These are phyloP conservation scores for Protophormia terraenovae DNA, from an alignment of 2,888 invertebrate genomes.

Conservation along the genomic window DNA sequence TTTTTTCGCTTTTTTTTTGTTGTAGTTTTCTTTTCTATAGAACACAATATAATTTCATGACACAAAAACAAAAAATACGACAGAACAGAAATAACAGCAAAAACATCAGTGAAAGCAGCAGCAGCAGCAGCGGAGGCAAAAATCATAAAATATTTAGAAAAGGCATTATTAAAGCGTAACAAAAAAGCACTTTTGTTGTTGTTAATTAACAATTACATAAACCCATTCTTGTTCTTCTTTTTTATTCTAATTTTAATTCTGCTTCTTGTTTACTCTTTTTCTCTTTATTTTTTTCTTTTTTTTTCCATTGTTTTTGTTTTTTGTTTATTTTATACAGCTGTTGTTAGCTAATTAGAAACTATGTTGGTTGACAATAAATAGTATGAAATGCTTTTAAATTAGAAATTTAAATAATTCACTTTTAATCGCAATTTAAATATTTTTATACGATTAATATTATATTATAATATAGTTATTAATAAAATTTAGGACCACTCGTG, in stretches of 20 bases:
- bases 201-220: slow-evolving; percentile 64
- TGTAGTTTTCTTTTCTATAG: background rate
- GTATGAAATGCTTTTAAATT: too few species aligned
- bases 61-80: background rate
- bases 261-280: slow-evolving; percentile 18
- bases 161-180: slow-evolving; percentile 25
- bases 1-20: background rate
- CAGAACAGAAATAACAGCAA: background rate
- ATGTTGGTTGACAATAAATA: background rate
- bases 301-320: background rate
- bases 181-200: slow-evolving; percentile 44
- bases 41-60: slow-evolving; percentile 6
- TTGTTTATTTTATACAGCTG: slow-evolving; percentile 3
- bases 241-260: slow-evolving; percentile 17
- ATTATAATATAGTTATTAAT: too few species aligned
- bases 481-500: too few species aligned
- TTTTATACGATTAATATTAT: too few species aligned
- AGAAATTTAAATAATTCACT: too few species aligned
- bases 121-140: background rate
- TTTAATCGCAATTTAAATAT: too few species aligned
- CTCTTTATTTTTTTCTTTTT: too few species aligned
- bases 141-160: slow-evolving; percentile 49
- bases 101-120: background rate
- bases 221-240: slow-evolving; percentile 15
- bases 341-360: slow-evolving; percentile 7